phyloP scores from a whole-genome alignment of 1,140 invertebrate species.

The Zaprionus gabonicus region DNA sequence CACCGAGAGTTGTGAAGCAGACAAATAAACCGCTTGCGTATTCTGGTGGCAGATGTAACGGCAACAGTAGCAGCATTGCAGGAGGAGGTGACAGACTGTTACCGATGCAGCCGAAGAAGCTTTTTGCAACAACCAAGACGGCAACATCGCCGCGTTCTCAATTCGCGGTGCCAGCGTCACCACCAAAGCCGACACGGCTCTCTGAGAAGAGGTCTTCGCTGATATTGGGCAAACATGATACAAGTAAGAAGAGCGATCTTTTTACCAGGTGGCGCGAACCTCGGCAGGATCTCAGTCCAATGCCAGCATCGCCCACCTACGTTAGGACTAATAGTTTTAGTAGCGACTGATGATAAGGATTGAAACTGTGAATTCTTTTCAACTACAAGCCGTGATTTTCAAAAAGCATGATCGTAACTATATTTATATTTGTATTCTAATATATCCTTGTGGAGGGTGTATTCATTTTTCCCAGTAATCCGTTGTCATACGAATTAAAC shows the following conservation, averaged over 20 bases:
- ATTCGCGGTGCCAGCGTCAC: not conserved
- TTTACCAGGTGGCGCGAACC: not conserved
- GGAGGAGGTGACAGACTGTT: not conserved
- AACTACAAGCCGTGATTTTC: not conserved
- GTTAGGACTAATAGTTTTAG: not conserved
- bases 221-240: not conserved
- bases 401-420: not conserved
- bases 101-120: constrained; percentile 28
- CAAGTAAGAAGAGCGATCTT: not conserved
- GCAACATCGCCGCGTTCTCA: constrained; percentile 13
- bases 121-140: constrained; percentile 46
- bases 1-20: constrained; percentile 49
- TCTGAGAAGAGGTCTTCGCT: not conserved
- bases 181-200: constrained; percentile 19
- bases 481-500: not conserved
- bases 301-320: not conserved
- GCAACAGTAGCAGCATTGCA: not conserved
- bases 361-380: not conserved
- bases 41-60: not conserved
- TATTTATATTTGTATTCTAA: not conserved
- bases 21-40: constrained; percentile 29
- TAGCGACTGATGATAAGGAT: not conserved
- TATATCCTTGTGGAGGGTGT: not conserved
- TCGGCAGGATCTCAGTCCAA: not conserved
- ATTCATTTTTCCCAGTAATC: not conserved